Evolutionary conservation across 2,113 vertebrate species (phyloP), one percentile per base, ranked within the genome.

Genomic region (Aspiorhynchus laticeps): DNA sequence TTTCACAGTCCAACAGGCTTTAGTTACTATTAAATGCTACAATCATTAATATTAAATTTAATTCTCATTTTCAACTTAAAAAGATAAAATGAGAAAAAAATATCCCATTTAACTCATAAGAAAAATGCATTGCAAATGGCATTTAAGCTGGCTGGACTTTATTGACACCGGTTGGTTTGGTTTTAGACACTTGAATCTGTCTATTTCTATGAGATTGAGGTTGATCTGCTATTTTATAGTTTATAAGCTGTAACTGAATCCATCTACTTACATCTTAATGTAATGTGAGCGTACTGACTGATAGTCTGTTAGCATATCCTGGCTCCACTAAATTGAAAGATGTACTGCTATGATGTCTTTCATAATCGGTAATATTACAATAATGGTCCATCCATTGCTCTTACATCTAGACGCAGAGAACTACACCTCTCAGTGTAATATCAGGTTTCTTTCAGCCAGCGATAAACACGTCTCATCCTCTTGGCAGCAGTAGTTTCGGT

Each of bases 281-380:
- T 36, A 71, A n/a, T n/a, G 38, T 84, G 38, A 24, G 24, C 53
- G 4, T 46, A 26, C 81, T 85, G 36, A 74, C 82, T 26, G 46
- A 36, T 75, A 31, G 63, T 83, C 80, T 83, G 43, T 83, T 51
- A 83, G 63, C 41, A 83, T 71, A 76, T 48, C 41, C 28, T 24
- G 65, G 10, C 78, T 76, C 71, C 51, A 31, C 67, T 83, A 75
- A 80, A 84, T 80, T 83, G 43, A 83, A 83, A 69, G 43, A 69
- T 33, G 33, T 71, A 83, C 80, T 83, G 46, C 65, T 83, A 83
- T 51, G 26, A 71, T 71, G 80, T 71, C 43, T 71, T 51, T 71
- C 41, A 65, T 81, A 67, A 81, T 81, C 14, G 5, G 38, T 65
- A 36, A 83, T 51, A 51, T 33, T 83, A 67, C 61, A 48, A 67